These are phyloP conservation scores for Magallana gigas DNA, from an alignment of 1,140 invertebrate species.

Conservation along the genomic window DNA sequence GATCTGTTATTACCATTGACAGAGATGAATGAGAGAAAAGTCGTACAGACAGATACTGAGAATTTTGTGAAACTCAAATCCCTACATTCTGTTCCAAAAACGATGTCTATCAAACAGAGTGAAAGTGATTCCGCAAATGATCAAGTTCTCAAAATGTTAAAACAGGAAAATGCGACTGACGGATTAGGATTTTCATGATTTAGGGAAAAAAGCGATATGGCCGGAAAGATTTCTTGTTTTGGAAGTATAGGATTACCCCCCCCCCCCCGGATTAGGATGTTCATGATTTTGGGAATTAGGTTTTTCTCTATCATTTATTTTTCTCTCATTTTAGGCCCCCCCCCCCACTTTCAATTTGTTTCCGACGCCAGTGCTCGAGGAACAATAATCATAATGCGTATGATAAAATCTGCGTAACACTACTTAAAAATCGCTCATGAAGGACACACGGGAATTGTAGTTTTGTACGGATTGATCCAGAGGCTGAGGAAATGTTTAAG, in stretches of 20 bases:
- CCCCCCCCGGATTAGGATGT: too few species aligned
- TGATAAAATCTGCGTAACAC: slow-evolving; percentile 18
- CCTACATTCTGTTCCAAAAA: slow-evolving; percentile 6
- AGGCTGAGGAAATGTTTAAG: slow-evolving; percentile 50
- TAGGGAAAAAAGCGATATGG: too few species aligned
- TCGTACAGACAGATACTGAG: slow-evolving; percentile 21
- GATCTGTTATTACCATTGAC: slow-evolving; percentile 52
- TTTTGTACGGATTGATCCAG: slow-evolving; percentile 53
- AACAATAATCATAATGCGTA: slow-evolving; percentile 45
- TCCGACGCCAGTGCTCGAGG: too few species aligned
- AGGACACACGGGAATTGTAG: slow-evolving; percentile 57
- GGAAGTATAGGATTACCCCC: too few species aligned
- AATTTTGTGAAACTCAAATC: slow-evolving; percentile 10
- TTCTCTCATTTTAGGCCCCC: too few species aligned
- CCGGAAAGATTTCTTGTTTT: too few species aligned
- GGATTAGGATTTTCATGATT: too few species aligned
- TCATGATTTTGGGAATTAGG: too few species aligned
- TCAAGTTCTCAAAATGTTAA: slow-evolving; percentile 32
- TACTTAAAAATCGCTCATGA: slow-evolving; percentile 57
- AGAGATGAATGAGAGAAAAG: not conserved
- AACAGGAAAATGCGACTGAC: not conserved
- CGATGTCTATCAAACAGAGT: slow-evolving; percentile 48
- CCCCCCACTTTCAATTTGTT: too few species aligned
- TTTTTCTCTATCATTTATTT: too few species aligned
- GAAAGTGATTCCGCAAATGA: slow-evolving; percentile 44